Percentiles rank a stretch among this genome's conserved stretches.
Evolutionary conservation across 2,888 invertebrate genomes (phyloP).

Genomic region (Tiliacea citrago): DNA sequence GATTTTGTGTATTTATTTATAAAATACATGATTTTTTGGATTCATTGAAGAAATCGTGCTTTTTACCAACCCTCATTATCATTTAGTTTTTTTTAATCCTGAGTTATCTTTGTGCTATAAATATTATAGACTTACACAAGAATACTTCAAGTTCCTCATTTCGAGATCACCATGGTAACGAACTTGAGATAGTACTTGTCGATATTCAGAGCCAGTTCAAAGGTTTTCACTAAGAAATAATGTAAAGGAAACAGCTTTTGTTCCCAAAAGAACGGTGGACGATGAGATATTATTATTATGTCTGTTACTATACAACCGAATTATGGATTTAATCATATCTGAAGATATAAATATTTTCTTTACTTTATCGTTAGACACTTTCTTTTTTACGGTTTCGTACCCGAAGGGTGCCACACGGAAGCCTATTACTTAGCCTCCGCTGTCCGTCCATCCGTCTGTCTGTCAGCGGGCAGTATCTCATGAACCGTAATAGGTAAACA

Average conservation of each 20-base stretch:
- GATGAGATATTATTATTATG: background rate
- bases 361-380: background rate
- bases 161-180: constrained; percentile 18
- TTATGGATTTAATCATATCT: background rate
- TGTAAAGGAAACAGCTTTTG: background rate
- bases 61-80: too few species aligned
- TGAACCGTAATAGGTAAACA: too few species aligned
- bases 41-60: too few species aligned
- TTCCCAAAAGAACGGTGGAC: background rate
- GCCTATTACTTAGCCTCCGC: too few species aligned
- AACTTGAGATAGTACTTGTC: constrained; percentile 23
- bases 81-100: background rate
- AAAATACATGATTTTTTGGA: too few species aligned
- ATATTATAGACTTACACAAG: background rate
- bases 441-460: too few species aligned
- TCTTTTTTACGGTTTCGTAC: background rate
- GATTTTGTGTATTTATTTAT: too few species aligned
- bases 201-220: constrained; percentile 16
- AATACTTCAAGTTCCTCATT: constrained; percentile 7
- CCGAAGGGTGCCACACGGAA: too few species aligned
- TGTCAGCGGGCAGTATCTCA: too few species aligned
- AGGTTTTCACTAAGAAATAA: constrained; percentile 13
- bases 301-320: background rate
- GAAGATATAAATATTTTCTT: background rate
- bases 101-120: background rate